Evolutionary conservation across 2,113 vertebrate genomes (phyloP).

Genomic region (Laticauda laticaudata): DNA sequence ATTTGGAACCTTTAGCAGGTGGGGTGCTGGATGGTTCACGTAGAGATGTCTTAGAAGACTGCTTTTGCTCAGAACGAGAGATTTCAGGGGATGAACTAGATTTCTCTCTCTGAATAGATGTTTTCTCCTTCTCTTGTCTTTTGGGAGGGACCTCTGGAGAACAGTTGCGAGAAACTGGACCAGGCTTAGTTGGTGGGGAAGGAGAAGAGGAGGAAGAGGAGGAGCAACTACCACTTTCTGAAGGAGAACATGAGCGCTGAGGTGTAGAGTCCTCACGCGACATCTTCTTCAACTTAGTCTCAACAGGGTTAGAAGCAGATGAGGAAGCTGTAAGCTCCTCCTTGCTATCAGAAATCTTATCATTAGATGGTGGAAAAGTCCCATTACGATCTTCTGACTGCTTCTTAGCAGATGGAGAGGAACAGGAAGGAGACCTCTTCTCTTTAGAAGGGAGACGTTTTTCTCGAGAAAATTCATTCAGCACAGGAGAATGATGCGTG

Average conservation of each 20-base stretch:
- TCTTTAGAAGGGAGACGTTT: slow-evolving; percentile 14
- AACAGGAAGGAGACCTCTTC: not conserved
- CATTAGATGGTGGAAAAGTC: not conserved
- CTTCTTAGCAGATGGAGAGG: slow-evolving; percentile 2
- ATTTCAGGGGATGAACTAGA: slow-evolving; percentile 61
- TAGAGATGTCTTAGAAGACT: slow-evolving; percentile 1
- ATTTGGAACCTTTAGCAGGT: slow-evolving; percentile 44
- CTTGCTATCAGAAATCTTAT: slow-evolving; percentile 14
- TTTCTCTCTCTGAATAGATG: slow-evolving; percentile 45
- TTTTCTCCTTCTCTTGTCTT: slow-evolving; percentile 25
- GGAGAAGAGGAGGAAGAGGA: slow-evolving; percentile 33
- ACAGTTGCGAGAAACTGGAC: slow-evolving; percentile 16
- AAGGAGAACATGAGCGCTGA: slow-evolving; percentile 1
- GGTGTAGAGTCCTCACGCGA: not conserved
- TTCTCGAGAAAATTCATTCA: slow-evolving; percentile 4
- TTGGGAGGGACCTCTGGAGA: slow-evolving; percentile 22
- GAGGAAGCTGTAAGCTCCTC: not conserved
- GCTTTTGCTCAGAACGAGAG: slow-evolving; percentile 20
- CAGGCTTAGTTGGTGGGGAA: slow-evolving; percentile 12
- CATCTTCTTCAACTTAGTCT: slow-evolving; percentile 5
- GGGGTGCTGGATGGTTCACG: slow-evolving; percentile 48
- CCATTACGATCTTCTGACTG: slow-evolving; percentile 21
- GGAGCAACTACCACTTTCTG: slow-evolving; percentile 29
- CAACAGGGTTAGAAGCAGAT: not conserved
- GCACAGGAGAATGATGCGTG: slow-evolving; percentile 3